phyloP scores from a whole-genome alignment of 2,797 vertebrate genomes.

The Centroberyx gerrardi region DNA sequence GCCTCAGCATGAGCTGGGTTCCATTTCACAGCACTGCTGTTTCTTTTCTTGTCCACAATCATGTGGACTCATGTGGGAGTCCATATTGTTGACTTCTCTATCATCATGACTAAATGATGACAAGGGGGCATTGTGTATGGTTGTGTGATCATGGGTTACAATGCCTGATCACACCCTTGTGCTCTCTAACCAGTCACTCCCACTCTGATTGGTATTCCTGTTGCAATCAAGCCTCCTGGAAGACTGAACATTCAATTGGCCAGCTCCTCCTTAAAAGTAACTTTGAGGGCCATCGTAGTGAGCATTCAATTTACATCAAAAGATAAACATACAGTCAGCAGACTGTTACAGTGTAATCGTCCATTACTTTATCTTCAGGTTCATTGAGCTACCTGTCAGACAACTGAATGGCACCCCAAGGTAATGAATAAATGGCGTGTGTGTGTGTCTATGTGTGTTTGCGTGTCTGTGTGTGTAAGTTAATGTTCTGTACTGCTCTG shows the following conservation, averaged over 20 bases:
- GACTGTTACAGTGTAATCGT: not conserved
- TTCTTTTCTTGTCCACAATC: slow-evolving; percentile 56
- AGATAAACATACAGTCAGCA: slow-evolving; percentile 18
- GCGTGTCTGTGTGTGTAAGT: not conserved
- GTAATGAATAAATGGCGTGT: slow-evolving; percentile 15
- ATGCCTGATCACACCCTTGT: slow-evolving; percentile 26
- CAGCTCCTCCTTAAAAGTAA: slow-evolving; percentile 20
- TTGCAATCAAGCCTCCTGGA: slow-evolving; percentile 16
- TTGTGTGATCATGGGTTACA: slow-evolving; percentile 31
- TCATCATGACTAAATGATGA: slow-evolving; percentile 69
- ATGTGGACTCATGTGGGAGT: slow-evolving; percentile 44
- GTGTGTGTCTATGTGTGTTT: slow-evolving; percentile 3
- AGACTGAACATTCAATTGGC: slow-evolving; percentile 21
- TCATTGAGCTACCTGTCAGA: slow-evolving; percentile 16
- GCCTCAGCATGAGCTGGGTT: slow-evolving; percentile 75
- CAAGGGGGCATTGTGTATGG: slow-evolving; percentile 50
- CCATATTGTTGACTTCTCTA: slow-evolving; percentile 47
- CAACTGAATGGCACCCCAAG: slow-evolving; percentile 21
- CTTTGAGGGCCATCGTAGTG: slow-evolving; percentile 19
- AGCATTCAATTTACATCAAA: slow-evolving; percentile 43
- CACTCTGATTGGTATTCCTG: slow-evolving; percentile 42
- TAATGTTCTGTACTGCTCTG: not conserved
- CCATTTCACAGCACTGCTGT: slow-evolving; percentile 65
- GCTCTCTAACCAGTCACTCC: slow-evolving; percentile 31
- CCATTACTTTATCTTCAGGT: slow-evolving; percentile 29